Conservation (phyloP, 2,113 vertebrate genomes). For the Macrotus californicus region DNA sequence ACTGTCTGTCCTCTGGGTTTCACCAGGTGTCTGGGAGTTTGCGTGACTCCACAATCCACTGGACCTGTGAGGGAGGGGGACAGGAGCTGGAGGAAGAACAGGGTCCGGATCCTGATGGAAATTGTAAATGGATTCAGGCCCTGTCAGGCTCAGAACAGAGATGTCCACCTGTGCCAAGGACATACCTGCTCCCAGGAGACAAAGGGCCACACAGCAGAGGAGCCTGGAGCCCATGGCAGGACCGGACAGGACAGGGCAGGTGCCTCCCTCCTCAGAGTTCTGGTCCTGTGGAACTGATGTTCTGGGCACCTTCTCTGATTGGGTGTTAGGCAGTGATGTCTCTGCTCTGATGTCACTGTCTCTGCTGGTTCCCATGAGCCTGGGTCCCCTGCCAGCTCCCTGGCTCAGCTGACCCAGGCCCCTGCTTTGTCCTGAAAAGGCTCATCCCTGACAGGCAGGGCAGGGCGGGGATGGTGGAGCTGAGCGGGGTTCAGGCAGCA, state of each 20-base stretch:
- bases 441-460: fast-evolving
- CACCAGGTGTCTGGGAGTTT: background rate
- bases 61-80: background rate
- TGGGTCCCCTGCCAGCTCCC: background rate
- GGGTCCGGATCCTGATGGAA: fast-evolving
- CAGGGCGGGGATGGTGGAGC: fast-evolving
- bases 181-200: background rate
- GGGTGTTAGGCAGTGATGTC: background rate
- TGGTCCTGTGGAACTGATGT: background rate
- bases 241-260: fast-evolving
- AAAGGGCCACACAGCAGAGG: background rate
- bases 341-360: background rate
- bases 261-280: background rate
- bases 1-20: background rate
- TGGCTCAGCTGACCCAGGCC: background rate
- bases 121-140: fast-evolving
- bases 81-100: background rate
- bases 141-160: background rate
- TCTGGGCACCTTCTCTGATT: background rate
- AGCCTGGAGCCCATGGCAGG: background rate
- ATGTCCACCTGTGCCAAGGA: background rate
- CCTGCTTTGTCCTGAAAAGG: background rate
- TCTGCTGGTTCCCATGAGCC: background rate
- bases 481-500: fast-evolving
- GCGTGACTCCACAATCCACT: background rate